phyloP scores from a whole-genome alignment of 2,888 invertebrate genomes.

The Oscheius sp. region DNA sequence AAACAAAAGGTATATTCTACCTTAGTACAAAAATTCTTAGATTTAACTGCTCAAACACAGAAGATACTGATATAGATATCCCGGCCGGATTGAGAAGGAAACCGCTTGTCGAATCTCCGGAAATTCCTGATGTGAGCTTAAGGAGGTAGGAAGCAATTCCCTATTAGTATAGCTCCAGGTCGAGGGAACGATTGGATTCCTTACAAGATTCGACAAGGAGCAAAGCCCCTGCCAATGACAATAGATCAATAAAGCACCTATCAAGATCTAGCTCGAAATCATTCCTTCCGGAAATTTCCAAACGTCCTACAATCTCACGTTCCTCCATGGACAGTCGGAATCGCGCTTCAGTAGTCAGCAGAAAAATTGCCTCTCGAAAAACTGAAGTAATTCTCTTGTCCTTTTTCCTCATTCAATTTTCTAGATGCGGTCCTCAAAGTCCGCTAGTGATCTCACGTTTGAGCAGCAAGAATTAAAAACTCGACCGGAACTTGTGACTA shows the following conservation, averaged over 20 bases:
- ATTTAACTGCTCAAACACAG: slow-evolving; percentile 31
- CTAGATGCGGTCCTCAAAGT: slow-evolving; percentile 32
- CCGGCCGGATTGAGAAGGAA: slow-evolving; percentile 18
- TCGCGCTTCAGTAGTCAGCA: slow-evolving; percentile 39
- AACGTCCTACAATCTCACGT: slow-evolving; percentile 33
- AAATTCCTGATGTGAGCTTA: slow-evolving; percentile 47
- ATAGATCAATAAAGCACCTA: not conserved
- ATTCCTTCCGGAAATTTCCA: slow-evolving; percentile 37
- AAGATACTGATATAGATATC: slow-evolving; percentile 46
- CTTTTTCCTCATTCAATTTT: slow-evolving; percentile 12
- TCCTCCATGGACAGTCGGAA: not conserved
- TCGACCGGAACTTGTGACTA: not conserved
- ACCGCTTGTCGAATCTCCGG: slow-evolving; percentile 42
- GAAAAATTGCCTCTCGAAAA: slow-evolving; percentile 46
- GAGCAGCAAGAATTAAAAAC: slow-evolving; percentile 13
- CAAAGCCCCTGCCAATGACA: not conserved
- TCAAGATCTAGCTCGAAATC: slow-evolving; percentile 27
- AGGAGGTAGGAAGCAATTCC: slow-evolving; percentile 17
- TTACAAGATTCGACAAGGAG: not conserved
- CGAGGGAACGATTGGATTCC: slow-evolving; percentile 1
- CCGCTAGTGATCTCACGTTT: slow-evolving; percentile 13
- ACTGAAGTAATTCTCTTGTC: slow-evolving; percentile 42
- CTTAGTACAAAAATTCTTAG: not conserved
- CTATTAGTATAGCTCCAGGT: not conserved
- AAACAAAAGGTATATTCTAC: not conserved